Percentiles rank a stretch among this genome's conserved stretches.
Evolutionary conservation across 2,113 vertebrate species (phyloP).

Genomic region (Albula glossodonta): DNA sequence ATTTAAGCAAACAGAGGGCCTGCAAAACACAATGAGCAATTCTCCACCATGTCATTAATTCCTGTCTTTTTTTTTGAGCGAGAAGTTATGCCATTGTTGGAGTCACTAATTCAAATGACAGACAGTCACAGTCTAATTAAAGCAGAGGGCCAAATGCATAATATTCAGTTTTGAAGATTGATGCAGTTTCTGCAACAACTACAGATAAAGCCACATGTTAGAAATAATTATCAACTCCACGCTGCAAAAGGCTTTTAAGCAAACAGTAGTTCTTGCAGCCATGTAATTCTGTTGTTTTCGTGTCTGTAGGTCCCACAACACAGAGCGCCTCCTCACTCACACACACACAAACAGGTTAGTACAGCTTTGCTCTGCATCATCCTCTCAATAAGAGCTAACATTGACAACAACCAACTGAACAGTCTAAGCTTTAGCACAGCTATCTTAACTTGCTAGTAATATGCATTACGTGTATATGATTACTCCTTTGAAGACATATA

Average conservation of each 20-base stretch:
- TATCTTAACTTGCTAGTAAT: no score
- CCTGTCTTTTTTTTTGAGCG: not conserved
- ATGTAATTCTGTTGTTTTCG: not conserved
- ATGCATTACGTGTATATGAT: not conserved
- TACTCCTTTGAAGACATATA: not conserved
- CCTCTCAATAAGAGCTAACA: not conserved
- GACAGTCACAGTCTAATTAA: not conserved
- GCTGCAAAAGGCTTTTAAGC: not conserved
- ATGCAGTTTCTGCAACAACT: not conserved
- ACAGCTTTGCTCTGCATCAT: not conserved
- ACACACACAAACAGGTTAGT: conserved; percentile 10
- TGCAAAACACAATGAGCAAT: not conserved
- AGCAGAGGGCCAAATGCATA: not conserved
- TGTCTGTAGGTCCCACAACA: conserved; percentile 1
- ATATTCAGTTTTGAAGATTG: not conserved
- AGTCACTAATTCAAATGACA: not conserved
- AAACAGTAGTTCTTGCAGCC: not conserved
- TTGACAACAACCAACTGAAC: not conserved
- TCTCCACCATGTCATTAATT: conserved; percentile 1
- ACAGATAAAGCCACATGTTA: not conserved
- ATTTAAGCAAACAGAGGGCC: not conserved
- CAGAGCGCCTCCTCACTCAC: not conserved
- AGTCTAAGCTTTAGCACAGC: not conserved
- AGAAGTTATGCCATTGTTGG: not conserved
- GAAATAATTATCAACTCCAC: not conserved